A percentile compares a stretch with the other conserved stretches of the same genome.
phyloP scores from a whole-genome alignment of 2,113 vertebrate species.

The Chlorodrepanis virens region DNA sequence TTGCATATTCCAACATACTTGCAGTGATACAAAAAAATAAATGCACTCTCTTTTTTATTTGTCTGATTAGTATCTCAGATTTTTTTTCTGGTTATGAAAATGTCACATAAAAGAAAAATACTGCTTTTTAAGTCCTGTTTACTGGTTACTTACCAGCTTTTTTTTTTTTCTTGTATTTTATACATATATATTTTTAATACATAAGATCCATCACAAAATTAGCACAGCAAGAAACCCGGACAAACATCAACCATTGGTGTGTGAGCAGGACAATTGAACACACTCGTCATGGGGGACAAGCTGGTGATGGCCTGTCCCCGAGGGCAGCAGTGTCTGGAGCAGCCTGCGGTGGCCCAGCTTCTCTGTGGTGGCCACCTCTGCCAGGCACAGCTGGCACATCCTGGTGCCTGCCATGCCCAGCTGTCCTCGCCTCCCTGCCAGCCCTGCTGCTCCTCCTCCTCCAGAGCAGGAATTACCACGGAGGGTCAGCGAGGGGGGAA shows the following conservation, averaged over 20 bases:
- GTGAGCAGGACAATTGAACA: conserved; percentile 47
- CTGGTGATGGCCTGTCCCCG: background rate
- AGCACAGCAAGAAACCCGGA: conserved; percentile 70
- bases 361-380: background rate
- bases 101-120: conserved; percentile 81
- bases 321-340: background rate
- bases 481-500: background rate
- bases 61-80: conserved; percentile 69
- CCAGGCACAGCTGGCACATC: background rate
- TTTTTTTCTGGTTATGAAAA: conserved; percentile 77
- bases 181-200: conserved; percentile 80
- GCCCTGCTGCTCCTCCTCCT: background rate
- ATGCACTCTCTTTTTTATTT: conserved; percentile 78
- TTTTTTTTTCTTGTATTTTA: conserved; percentile 38
- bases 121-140: conserved; percentile 79
- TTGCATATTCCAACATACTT: conserved; percentile 94
- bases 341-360: background rate
- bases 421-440: background rate
- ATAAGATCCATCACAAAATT: conserved; percentile 75
- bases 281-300: background rate
- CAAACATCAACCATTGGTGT: conserved; percentile 63
- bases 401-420: background rate
- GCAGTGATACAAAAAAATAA: conserved; percentile 84
- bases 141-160: conserved; percentile 65
- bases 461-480: background rate